These are phyloP conservation scores for Limnothrissa miodon DNA, from an alignment of 2,113 vertebrate species.

Conservation along the genomic window DNA sequence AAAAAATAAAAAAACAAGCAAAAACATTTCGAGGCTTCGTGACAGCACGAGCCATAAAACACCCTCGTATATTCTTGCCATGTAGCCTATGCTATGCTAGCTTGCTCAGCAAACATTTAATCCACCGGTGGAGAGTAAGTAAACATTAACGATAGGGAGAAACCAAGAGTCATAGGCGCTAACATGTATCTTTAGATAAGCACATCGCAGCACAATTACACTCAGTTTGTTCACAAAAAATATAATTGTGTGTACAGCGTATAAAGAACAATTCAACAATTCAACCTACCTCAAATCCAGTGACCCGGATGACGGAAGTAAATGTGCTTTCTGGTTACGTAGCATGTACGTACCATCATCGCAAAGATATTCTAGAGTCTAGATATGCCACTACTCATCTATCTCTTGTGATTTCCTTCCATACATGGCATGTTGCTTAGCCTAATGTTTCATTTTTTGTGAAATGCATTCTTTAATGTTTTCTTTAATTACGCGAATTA, in stretches of 20 bases:
- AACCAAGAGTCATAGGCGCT: neutral
- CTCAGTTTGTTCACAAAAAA: neutral
- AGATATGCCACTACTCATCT: neutral
- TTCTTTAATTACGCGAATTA: no score
- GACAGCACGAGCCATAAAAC: neutral
- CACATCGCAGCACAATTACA: neutral
- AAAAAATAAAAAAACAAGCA: neutral
- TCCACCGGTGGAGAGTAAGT: neutral
- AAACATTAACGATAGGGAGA: neutral
- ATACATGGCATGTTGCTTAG: no score
- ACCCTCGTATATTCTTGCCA: neutral
- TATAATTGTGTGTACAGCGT: neutral
- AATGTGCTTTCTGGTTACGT: conserved; percentile 11
- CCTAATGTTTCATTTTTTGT: no score
- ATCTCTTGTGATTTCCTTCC: no score
- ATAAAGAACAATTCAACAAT: neutral
- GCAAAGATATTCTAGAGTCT: neutral
- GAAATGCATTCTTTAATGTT: no score
- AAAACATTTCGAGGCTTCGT: neutral
- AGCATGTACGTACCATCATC: conserved; percentile 33
- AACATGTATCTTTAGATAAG: neutral
- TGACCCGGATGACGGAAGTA: conserved; percentile 48
- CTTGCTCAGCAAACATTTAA: neutral
- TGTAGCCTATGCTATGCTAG: neutral
- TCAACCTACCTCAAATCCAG: conserved; percentile 33